phyloP scores from a whole-genome alignment of 2,888 invertebrate genomes.

The Schizaphis graminum region DNA sequence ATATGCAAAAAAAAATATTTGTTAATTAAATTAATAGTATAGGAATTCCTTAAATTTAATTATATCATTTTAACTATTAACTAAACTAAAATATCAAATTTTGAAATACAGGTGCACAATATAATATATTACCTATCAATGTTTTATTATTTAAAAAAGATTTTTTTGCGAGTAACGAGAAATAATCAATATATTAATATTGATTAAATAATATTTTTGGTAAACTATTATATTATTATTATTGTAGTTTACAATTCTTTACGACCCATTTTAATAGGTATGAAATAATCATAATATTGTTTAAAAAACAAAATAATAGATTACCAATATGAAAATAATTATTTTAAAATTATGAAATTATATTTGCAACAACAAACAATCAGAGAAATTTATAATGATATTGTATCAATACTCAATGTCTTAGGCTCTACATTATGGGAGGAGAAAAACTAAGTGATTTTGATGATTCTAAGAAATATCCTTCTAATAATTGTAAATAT shows the following conservation, averaged over 20 bases:
- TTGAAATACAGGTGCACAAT: too few species aligned
- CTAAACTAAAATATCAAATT: neutral
- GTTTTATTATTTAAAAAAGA: neutral
- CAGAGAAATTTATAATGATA: neutral
- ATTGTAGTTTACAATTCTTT: neutral
- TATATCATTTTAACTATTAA: neutral
- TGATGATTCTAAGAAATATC: neutral
- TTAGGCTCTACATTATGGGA: neutral
- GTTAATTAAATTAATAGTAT: neutral
- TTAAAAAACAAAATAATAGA: neutral
- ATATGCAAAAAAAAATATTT: neutral
- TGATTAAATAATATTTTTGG: neutral
- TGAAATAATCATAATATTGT: neutral
- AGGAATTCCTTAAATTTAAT: neutral
- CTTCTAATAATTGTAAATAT: neutral
- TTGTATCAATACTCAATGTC: neutral
- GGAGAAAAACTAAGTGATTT: neutral
- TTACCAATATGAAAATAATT: neutral
- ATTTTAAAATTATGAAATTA: neutral
- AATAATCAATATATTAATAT: neutral
- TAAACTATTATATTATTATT: neutral
- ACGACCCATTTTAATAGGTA: neutral
- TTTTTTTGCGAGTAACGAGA: neutral
- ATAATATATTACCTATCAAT: neutral
- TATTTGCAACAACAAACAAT: neutral